Conservation (phyloP, 2,797 vertebrate species). For the Pelochelys cantorii region DNA sequence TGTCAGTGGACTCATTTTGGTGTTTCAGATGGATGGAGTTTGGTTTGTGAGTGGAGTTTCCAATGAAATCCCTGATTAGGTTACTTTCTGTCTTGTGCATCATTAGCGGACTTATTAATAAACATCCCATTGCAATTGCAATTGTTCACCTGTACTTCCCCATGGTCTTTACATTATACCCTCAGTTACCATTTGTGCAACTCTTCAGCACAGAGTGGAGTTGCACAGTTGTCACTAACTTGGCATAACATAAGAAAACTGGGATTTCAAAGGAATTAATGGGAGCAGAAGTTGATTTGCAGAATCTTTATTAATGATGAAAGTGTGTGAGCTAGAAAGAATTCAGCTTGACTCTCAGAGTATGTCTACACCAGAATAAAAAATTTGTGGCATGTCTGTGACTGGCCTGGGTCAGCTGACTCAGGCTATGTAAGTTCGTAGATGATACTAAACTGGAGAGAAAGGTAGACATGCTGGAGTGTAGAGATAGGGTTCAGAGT, state of each 20-base stretch:
- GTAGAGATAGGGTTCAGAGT: no score
- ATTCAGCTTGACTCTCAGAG: not conserved
- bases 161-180: not conserved
- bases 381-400: no score
- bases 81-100: not conserved
- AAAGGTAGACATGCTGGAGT: no score
- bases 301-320: not conserved
- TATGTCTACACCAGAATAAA: no score
- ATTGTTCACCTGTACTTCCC: not conserved
- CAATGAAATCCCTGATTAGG: not conserved
- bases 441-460: no score
- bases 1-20: not conserved
- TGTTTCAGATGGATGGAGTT: not conserved
- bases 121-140: not conserved
- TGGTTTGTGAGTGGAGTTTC: not conserved
- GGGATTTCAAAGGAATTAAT: not conserved
- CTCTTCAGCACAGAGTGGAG: no score
- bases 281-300: not conserved
- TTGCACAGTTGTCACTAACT: no score
- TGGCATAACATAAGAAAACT: no score
- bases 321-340: not conserved
- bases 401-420: no score
- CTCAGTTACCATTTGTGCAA: no score
- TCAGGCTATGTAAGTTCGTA: no score
- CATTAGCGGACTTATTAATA: not conserved